phyloP scores from a whole-genome alignment of 2,888 invertebrate genomes.

The Thereva unica region DNA sequence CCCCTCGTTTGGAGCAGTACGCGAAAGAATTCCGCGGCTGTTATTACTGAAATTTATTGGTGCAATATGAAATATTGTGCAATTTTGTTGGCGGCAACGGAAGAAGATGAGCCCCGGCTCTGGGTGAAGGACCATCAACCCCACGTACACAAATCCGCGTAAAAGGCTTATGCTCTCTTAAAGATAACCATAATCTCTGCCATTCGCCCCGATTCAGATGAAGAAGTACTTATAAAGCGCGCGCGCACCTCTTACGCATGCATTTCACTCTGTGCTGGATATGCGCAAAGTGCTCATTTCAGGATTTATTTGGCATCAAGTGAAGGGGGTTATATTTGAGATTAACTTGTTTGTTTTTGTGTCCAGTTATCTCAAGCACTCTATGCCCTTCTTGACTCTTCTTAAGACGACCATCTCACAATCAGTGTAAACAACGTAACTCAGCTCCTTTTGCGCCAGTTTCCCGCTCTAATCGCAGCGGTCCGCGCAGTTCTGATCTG shows the following conservation, averaged over 20 bases:
- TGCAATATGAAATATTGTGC: constrained; percentile 46
- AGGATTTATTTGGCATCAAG: constrained; percentile 26
- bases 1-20: background rate
- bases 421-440: constrained; percentile 5
- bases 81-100: constrained; percentile 45
- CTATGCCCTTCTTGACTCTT: constrained; percentile 6
- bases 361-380: background rate
- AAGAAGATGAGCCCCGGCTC: constrained; percentile 39
- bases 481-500: background rate
- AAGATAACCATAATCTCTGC: constrained; percentile 6
- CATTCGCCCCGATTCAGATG: constrained; percentile 2
- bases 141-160: background rate
- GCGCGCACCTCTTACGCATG: constrained; percentile 27
- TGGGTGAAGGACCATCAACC: constrained; percentile 38
- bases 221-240: constrained; percentile 16
- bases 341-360: constrained; percentile 33
- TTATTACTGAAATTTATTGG: constrained; percentile 45
- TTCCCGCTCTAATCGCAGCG: background rate
- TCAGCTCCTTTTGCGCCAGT: constrained; percentile 5
- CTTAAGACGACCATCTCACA: background rate
- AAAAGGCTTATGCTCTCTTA: constrained; percentile 25
- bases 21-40: constrained; percentile 19
- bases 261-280: constrained; percentile 13
- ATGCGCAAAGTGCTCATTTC: constrained; percentile 17
- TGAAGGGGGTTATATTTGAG: constrained; percentile 21